phyloP scores from a whole-genome alignment of 2,113 vertebrate genomes.

The Phyllostomus hastatus region DNA sequence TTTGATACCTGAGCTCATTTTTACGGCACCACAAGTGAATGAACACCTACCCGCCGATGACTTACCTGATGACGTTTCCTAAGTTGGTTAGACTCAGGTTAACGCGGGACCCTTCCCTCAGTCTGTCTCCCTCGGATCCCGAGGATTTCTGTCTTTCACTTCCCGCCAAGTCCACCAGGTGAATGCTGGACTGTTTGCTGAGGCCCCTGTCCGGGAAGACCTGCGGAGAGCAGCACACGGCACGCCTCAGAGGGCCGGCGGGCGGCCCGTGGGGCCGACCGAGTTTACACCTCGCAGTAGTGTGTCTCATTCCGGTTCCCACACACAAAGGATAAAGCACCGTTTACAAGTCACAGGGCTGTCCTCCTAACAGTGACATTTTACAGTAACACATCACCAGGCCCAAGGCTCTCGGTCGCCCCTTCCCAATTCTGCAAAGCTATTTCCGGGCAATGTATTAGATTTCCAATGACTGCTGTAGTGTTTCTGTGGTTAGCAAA shows the following conservation, averaged over 20 bases:
- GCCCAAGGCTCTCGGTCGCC: neutral
- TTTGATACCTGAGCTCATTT: neutral
- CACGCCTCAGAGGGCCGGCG: neutral
- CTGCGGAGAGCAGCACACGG: slow-evolving; percentile 64
- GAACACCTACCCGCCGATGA: neutral
- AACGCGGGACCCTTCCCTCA: slow-evolving; percentile 89
- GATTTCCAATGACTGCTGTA: neutral
- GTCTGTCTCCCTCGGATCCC: slow-evolving; percentile 88
- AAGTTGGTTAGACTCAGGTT: slow-evolving; percentile 91
- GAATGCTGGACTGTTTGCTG: slow-evolving; percentile 90
- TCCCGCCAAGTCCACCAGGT: slow-evolving; percentile 91
- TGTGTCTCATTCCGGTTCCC: neutral
- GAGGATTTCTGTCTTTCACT: slow-evolving; percentile 89
- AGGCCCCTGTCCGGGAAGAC: slow-evolving; percentile 87
- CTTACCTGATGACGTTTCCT: slow-evolving; percentile 92
- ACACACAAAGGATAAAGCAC: neutral
- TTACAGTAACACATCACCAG: neutral
- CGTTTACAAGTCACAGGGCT: neutral
- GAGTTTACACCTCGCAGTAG: too few relatives aligned
- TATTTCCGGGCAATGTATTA: neutral
- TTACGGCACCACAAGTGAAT: neutral
- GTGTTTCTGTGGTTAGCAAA: neutral
- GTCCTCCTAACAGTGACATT: neutral
- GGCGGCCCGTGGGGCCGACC: neutral
- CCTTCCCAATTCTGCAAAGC: neutral